Conservation (phyloP, 2,113 vertebrate genomes). For the Elaphurus davidianus region DNA sequence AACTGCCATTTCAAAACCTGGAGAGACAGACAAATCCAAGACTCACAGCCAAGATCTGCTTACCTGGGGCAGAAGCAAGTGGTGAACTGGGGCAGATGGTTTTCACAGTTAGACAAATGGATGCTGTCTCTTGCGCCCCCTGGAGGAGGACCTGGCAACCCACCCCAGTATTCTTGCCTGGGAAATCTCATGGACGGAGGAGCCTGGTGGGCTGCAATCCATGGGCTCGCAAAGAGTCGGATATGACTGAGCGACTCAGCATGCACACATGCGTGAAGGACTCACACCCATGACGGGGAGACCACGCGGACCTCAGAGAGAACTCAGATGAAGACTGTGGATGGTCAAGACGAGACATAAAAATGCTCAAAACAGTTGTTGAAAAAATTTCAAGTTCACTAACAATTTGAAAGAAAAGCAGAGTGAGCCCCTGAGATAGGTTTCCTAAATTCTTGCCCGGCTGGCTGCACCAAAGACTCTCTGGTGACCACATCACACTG, state of each 20-base stretch:
- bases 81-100: background rate
- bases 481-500: background rate
- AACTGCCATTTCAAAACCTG: background rate
- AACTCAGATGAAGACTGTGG: accelerated
- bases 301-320: background rate
- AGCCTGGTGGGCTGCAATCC: background rate
- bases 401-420: background rate
- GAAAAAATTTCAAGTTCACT: background rate
- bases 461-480: background rate
- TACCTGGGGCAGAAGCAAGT: background rate
- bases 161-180: background rate
- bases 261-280: background rate
- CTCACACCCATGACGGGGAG: accelerated
- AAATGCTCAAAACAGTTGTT: background rate
- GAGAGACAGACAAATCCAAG: background rate
- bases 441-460: background rate
- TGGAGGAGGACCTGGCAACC: background rate
- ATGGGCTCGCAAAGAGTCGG: background rate
- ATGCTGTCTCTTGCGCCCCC: background rate
- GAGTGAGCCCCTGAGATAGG: background rate
- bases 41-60: background rate
- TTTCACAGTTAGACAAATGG: background rate
- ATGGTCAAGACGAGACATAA: background rate
- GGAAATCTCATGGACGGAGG: background rate
- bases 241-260: background rate